Evolutionary conservation across 2,797 vertebrate genomes (phyloP).

Genomic region (Falco naumanni): DNA sequence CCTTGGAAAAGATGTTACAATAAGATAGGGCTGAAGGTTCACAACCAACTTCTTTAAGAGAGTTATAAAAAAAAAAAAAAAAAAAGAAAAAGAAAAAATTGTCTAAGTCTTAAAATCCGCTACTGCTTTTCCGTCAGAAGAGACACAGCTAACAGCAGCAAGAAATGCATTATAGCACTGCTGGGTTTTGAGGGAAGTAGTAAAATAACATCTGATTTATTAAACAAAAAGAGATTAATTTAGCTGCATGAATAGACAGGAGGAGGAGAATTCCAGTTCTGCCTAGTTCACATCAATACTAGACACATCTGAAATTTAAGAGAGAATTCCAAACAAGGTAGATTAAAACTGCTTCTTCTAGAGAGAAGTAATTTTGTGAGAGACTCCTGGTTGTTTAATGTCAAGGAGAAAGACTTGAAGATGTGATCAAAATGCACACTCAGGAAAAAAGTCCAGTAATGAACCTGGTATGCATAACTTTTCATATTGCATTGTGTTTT

Average conservation of each 20-base stretch:
- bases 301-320: background rate
- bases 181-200: background rate
- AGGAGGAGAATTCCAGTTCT: background rate
- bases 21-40: constrained; percentile 46
- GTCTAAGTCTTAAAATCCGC: constrained; percentile 13
- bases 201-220: background rate
- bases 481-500: background rate
- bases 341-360: background rate
- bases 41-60: constrained; percentile 22
- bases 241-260: background rate
- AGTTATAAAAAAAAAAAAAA: background rate
- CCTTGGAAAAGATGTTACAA: constrained; percentile 57
- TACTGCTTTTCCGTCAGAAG: background rate
- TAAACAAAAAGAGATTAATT: background rate
- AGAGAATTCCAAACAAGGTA: background rate
- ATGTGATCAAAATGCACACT: background rate
- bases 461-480: background rate
- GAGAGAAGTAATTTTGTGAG: background rate
- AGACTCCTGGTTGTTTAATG: background rate
- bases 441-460: background rate
- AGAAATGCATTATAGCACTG: background rate
- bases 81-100: background rate
- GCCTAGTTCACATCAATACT: background rate
- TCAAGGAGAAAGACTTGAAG: background rate
- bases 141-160: background rate